Evolutionary conservation across 2,888 invertebrate genomes (phyloP), one percentile per base, ranked within the genome.

Genomic region (Dascillus cervinus): DNA sequence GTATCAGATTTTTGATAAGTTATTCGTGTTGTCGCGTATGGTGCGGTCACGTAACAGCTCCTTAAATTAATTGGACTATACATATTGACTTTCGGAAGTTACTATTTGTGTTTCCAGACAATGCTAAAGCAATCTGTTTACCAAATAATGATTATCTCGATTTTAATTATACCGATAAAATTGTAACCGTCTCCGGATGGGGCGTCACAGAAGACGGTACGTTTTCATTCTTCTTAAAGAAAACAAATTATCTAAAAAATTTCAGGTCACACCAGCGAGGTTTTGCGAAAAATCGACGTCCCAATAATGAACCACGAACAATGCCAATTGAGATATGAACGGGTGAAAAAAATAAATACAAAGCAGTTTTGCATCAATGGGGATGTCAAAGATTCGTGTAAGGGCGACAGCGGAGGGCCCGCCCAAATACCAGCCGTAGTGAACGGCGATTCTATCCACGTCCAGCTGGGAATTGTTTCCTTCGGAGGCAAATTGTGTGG

Each of bases 161-260:
- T 8, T 59, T 57, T 25, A 55, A 63, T 24, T 67, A 72, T 9
- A 64, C 65, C 4, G 68, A 69, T 3, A 60, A 59, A 42, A 64
- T 67, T 46, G 72, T 74, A 43, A 69, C 74, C 25, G 80, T 81
- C 1, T 79, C 82, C 3, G 86, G 85, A 1, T 86, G 85, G 84
- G 85, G 85, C 13, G 71, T 74, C 47, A 79, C 77, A 20, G 75
- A 78, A 57, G 60, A 60, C 32, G 71, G 77, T 70, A 62, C 65
- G 56, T 63, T n/a, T n/a, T n/a, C n/a, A n/a, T n/a, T n/a, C n/a
- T n/a, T n/a, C n/a, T n/a, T n/a, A n/a, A n/a, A n/a, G n/a, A n/a
- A n/a, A n/a, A n/a, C n/a, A n/a, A n/a, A n/a, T n/a, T n/a, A n/a
- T n/a, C n/a, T n/a, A n/a, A n/a, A n/a, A n/a, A n/a, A n/a, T 34